Conservation (phyloP, 2,888 invertebrate genomes). For the Thereva nobilitata region DNA sequence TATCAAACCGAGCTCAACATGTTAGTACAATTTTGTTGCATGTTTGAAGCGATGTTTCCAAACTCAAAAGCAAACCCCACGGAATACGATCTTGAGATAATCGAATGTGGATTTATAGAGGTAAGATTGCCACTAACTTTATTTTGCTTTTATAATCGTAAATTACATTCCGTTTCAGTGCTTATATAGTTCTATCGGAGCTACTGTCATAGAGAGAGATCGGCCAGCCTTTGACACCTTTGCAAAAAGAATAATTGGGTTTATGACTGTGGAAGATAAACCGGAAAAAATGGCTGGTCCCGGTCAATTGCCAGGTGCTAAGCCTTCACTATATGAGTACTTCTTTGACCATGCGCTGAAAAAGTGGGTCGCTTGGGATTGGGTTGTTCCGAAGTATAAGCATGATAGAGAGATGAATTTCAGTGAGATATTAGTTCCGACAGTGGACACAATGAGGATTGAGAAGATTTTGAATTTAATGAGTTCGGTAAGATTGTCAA, state of each 20-base stretch:
- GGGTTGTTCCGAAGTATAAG: slow-evolving; percentile 74
- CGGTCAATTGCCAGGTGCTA: slow-evolving; percentile 74
- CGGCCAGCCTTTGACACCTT: slow-evolving; percentile 77
- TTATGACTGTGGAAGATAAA: slow-evolving; percentile 71
- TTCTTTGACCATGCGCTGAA: slow-evolving; percentile 69
- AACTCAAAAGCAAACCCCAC: slow-evolving; percentile 53
- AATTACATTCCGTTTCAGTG: slow-evolving; percentile 61
- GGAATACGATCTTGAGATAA: slow-evolving; percentile 56
- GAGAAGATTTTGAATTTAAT: slow-evolving; percentile 78
- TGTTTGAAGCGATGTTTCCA: slow-evolving; percentile 73
- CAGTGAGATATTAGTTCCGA: slow-evolving; percentile 86
- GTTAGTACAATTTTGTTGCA: slow-evolving; percentile 80
- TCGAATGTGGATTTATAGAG: slow-evolving; percentile 74
- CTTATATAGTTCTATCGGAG: slow-evolving; percentile 85
- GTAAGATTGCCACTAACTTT: slow-evolving; percentile 49
- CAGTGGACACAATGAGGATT: slow-evolving; percentile 81
- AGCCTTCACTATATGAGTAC: slow-evolving; percentile 80
- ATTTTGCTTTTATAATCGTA: neutral
- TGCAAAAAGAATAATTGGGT: slow-evolving; percentile 71
- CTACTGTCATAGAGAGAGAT: slow-evolving; percentile 70
- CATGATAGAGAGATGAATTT: slow-evolving; percentile 74
- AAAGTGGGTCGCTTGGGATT: slow-evolving; percentile 85
- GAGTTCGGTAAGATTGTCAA: slow-evolving; percentile 65
- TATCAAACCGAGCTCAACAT: slow-evolving; percentile 85
- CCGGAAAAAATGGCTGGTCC: slow-evolving; percentile 65